Evolutionary conservation across 2,113 vertebrate species (phyloP), one percentile per base, ranked within the genome.

Genomic region (Lontra canadensis): DNA sequence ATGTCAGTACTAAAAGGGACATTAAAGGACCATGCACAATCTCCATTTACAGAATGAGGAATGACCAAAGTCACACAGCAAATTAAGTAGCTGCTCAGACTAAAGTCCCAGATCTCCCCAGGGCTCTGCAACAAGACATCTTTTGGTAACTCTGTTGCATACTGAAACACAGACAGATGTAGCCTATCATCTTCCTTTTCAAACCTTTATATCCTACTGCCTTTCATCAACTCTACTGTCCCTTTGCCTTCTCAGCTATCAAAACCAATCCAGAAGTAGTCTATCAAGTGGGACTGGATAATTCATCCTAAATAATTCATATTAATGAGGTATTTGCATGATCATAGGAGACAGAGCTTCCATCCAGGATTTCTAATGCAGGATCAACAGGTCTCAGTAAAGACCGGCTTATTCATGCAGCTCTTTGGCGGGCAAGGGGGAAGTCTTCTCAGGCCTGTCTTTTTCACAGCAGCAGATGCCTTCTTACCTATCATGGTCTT

Each of bases 251-350:
- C 69, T 74, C 73, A 88, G 47, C 31, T 90, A 79, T 76, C 80
- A 65, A 97, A 94, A 49, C 3, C 29, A 85, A 34, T 34, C 76
- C 69, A 96, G 36, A 94, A 92, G 52, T 13, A 76, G 69, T 57
- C 76, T 76, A 88, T 76, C 88, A 92, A 95, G 90, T 14, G 8
- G 14, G 36, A 74, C 34, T 65, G 90, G 86, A 67, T 39, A 88
- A 88, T 57, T 96, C 39, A 92, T 49, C 67, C 47, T 52, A 88
- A 92, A 83, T 86, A 74, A 42, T 31, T 96, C 39, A n/a, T 78
- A n/a, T 71, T 84, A 88, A 91, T 10, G 52, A 12, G 6, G 47
- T 39, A 95, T 86, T 82, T 95, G 67, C 47, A 63, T 89, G 89
- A 36, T 81, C 86, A 86, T 14, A 92, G 7, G 44, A 92, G 57